Evolutionary conservation across 2,113 vertebrate genomes (phyloP).

Genomic region (Perca schrenkii): DNA sequence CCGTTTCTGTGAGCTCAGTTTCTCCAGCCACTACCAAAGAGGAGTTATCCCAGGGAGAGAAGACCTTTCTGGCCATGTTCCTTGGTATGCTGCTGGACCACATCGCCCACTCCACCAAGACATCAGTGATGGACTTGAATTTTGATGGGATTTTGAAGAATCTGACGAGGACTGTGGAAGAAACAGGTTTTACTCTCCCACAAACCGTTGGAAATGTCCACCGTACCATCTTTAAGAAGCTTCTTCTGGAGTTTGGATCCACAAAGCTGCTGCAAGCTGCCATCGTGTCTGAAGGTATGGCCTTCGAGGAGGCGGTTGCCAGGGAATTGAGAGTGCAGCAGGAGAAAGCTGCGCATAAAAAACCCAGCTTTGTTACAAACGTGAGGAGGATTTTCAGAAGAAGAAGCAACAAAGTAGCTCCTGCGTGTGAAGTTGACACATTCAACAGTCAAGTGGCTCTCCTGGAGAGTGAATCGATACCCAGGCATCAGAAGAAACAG

Average conservation of each 20-base stretch:
- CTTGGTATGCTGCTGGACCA: not conserved
- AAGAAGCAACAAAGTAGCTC: not conserved
- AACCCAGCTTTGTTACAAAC: not conserved
- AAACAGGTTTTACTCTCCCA: not conserved
- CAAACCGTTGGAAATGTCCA: not conserved
- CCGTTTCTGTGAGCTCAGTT: not conserved
- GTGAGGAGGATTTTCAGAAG: not conserved
- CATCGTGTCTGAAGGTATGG: not conserved
- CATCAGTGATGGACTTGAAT: not conserved
- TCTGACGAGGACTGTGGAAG: not conserved
- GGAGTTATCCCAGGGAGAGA: not conserved
- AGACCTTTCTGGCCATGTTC: not conserved
- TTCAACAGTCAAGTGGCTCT: not conserved
- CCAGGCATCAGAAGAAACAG: not conserved
- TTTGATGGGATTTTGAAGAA: not conserved
- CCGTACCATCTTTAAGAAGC: not conserved
- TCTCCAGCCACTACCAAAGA: too few relatives aligned
- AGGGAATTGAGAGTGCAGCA: not conserved
- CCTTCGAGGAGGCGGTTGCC: not conserved
- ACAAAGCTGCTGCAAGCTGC: not conserved
- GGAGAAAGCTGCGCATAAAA: not conserved
- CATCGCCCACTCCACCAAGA: not conserved
- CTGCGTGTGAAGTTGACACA: not conserved
- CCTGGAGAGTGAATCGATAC: not conserved
- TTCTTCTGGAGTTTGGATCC: not conserved